Conservation (phyloP, 2,113 vertebrate genomes). For the Trematocara zebra region DNA sequence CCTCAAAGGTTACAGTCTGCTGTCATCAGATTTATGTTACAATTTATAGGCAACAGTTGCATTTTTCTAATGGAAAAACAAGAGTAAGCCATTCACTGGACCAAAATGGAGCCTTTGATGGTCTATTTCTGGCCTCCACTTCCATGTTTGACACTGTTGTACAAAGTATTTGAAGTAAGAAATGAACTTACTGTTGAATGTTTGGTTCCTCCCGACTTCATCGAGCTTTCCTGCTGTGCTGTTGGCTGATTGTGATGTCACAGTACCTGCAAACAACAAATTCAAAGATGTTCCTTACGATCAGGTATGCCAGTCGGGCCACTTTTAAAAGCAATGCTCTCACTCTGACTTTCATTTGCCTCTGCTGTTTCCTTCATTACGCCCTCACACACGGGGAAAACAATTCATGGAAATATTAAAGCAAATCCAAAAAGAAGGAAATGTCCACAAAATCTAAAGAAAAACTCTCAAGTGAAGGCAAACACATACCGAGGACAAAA, state of each 20-base stretch:
- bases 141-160: background rate
- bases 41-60: background rate
- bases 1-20: background rate
- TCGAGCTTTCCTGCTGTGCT: background rate
- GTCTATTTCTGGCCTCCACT: background rate
- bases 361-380: background rate
- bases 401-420: background rate
- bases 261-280: background rate
- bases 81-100: background rate
- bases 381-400: background rate
- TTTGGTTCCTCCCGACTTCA: background rate
- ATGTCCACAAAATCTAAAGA: background rate
- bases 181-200: slow-evolving; percentile 3
- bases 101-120: background rate
- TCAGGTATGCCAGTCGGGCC: background rate
- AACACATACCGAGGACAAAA: slow-evolving; percentile 17
- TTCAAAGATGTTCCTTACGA: background rate
- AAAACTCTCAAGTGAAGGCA: background rate
- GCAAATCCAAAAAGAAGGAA: slow-evolving; percentile 15
- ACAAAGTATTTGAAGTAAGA: background rate
- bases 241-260: background rate
- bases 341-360: background rate
- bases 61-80: background rate
- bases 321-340: background rate
- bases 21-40: background rate